Base-by-base conservation (phyloP, 2,113 vertebrate species). In the Rhabdornis inornatus region DNA sequence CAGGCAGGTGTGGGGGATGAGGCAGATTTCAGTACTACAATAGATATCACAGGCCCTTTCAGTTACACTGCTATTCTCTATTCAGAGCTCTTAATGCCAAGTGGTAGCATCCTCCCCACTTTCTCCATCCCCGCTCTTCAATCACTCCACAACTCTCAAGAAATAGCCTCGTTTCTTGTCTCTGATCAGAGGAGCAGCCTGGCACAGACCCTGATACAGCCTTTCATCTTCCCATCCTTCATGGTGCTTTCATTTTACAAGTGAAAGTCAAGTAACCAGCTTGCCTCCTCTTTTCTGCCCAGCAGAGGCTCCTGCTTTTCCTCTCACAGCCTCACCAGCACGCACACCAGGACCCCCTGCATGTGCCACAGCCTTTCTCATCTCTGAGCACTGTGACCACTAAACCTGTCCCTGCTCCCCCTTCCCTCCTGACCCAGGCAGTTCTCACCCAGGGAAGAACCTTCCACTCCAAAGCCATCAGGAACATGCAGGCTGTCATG, bases 161-260 rank as follows among this genome's bases (percentile, higher is more conserved):
- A 85, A 96, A 88, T 11, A 80, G 71, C 94, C 91, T 80, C 22
- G 0, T 89, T 94, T 89, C 94, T 92, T 64, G 49, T 55, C 90
- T 95, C 85, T 86, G 90, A 92, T 94, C 90, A 81, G 90, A 87
- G 68, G 7, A 91, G 50, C 68, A 72, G 90, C 50, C 87, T 63
- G 66, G 82, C 90, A 63, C 39, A 77, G 87, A 72, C 94, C 78
- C 47, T 40, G 84, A 55, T 68, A 8, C 65, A 65, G 93, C 66
- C 82, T 95, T 90, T 95, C 63, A 80, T 95, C 95, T 87, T 83
- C 75, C 84, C 85, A 70, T 77, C 75, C 47, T 91, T 94, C 82
- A 2, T 0, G 10, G 50, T 30, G 64, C 87, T 94, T 94, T 94
- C 75, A 88, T 85, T 91, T 80, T 13, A 25, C 2, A 80, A 91